These are phyloP conservation scores for Takifugu flavidus DNA, from an alignment of 2,113 vertebrate genomes.

Conservation along the genomic window DNA sequence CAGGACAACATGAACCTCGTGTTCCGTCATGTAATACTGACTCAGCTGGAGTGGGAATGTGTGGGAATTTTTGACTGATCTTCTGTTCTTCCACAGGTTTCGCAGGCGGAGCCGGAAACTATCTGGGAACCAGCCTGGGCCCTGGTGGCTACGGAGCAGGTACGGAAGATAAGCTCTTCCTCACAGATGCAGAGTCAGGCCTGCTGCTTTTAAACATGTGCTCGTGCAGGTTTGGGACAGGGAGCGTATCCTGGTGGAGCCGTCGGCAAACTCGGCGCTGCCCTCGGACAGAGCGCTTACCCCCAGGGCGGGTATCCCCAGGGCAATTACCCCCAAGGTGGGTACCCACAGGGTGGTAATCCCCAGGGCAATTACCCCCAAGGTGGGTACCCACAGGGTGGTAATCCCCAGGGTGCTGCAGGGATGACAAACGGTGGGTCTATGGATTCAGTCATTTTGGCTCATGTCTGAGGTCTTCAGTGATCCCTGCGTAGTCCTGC, in stretches of 20 bases:
- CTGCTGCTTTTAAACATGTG: constrained; percentile 2
- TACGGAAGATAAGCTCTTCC: constrained; percentile 16
- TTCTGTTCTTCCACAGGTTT: constrained; percentile 57
- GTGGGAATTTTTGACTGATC: constrained; percentile 1
- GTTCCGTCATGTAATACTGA: no score
- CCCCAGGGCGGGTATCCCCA: constrained; percentile 11
- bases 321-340: constrained; percentile 32
- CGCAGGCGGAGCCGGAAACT: constrained; percentile 53
- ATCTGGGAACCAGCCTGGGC: constrained; percentile 53
- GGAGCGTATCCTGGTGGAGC: constrained; percentile 54
- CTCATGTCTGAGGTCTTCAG: neutral
- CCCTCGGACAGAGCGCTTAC: constrained; percentile 45
- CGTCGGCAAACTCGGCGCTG: constrained; percentile 52
- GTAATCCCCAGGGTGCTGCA: constrained; percentile 22
- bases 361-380: no score
- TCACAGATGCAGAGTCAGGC: constrained; percentile 1
- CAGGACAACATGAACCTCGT: no score
- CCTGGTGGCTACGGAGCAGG: constrained; percentile 65
- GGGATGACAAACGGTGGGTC: constrained; percentile 30
- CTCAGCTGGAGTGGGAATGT: no score
- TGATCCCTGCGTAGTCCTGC: neutral
- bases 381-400: constrained; percentile 35
- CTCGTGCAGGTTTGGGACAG: constrained; percentile 50
- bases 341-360: constrained; percentile 42
- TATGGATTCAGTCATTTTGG: neutral